Evolutionary conservation across 2,888 invertebrate genomes (phyloP), one percentile per base, ranked within the genome.

Genomic region (Hemistola chrysoprasaria): DNA sequence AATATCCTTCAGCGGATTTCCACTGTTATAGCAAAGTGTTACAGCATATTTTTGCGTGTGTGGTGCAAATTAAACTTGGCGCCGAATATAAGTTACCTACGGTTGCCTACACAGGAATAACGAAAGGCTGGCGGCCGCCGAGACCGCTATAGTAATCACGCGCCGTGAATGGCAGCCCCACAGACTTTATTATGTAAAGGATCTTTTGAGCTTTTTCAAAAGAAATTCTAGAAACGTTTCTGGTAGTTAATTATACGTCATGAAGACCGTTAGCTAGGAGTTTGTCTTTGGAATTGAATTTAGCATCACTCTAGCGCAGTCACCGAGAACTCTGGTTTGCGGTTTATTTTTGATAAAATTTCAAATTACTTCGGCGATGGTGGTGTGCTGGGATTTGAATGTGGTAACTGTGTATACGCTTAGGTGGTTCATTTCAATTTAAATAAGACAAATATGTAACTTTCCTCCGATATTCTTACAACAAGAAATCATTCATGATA

Each of bases 21-120:
- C 25, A 26, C 36, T 52, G 39, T 54, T 51, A 46, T 9, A 6
- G n/a, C 8, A 35, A 32, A 27, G 42, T 29, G 47, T 57, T 65
- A 71, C 41, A 53, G 66, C 44, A 29, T 38, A 58, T 30, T 56
- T 50, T 68, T 22, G 53, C 47, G 32, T 42, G 64, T 25, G 24
- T 29, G 21, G 28, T 42, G 57, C 59, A 63, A 62, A 64, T 59
- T 56, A 58, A 59, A 50, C 50, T 54, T 53, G 64, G 59, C 62
- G 54, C 57, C 54, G 58, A 68, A 66, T 67, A 62, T 67, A 72
- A 71, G 67, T 78, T 79, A 78, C 72, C 73, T 77, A 82, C 86
- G 88, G 78, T 76, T 86, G 83, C 85, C 77, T 88, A 77, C 81
- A 86, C 88, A 84, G 87, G 88, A 88, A 88, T 89, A 89, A 89